phyloP scores from a whole-genome alignment of 2,113 vertebrate genomes.

The Dromaius novaehollandiae region DNA sequence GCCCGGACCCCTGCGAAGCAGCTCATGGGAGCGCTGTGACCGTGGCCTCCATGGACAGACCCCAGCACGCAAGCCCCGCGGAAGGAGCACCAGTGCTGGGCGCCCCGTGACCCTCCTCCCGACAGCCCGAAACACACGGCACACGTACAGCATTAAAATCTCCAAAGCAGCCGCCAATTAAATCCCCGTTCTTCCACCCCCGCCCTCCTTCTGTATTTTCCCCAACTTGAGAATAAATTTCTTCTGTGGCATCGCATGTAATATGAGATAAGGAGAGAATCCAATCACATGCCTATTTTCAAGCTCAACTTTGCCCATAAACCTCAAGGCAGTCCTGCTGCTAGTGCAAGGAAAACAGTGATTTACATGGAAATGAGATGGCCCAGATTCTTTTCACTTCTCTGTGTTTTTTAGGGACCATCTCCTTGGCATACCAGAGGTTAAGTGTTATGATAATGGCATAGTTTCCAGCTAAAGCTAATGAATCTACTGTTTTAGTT shows the following conservation, averaged over 20 bases:
- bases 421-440: background rate
- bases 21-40: no score
- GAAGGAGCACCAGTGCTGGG: background rate
- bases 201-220: background rate
- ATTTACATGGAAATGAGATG: slow-evolving; percentile 13
- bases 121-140: background rate
- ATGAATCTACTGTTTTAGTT: background rate
- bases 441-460: background rate
- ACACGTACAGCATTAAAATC: background rate
- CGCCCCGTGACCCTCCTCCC: background rate
- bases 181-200: background rate
- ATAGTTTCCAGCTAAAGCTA: background rate
- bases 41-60: background rate
- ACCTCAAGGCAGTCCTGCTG: background rate
- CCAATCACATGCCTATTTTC: background rate
- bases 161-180: background rate
- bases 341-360: background rate
- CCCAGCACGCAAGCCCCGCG: background rate
- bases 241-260: rapidly evolving
- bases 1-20: no score
- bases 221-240: background rate
- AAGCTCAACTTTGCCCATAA: background rate
- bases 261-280: background rate
- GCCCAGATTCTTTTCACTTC: background rate
- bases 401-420: background rate